A percentile compares a stretch with the other conserved stretches of the same genome.
phyloP scores from a whole-genome alignment of 2,797 vertebrate species.

The Aldrovandia affinis region DNA sequence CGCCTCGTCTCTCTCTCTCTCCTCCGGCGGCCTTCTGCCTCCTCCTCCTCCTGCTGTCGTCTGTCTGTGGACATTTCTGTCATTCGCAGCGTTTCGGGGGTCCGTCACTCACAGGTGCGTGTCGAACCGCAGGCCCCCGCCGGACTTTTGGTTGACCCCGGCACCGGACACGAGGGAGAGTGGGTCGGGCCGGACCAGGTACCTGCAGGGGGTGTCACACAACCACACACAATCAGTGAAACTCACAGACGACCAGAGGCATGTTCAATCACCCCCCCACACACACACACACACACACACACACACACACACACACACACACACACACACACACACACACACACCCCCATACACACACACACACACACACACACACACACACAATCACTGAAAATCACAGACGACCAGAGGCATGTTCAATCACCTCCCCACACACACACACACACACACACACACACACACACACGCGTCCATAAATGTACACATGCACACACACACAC shows the following conservation, averaged over 20 bases:
- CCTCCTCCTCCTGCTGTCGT: slow-evolving; percentile 26
- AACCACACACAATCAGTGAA: not conserved
- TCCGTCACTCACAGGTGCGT: slow-evolving; percentile 74
- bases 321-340: not conserved
- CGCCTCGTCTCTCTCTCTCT: slow-evolving; percentile 32
- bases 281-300: not conserved
- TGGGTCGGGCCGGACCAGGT: slow-evolving; percentile 82
- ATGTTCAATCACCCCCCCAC: no score
- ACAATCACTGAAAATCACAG: no score
- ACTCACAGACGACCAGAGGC: not conserved
- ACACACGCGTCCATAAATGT: no score
- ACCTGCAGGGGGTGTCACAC: slow-evolving; percentile 59
- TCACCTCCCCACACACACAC: no score
- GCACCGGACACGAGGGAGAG: slow-evolving; percentile 78
- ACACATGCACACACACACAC: no score
- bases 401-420: no score
- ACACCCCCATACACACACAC: not conserved
- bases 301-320: not conserved
- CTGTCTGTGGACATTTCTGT: slow-evolving; percentile 13
- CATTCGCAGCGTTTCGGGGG: not conserved
- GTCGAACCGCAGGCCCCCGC: slow-evolving; percentile 72
- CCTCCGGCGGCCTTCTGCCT: slow-evolving; percentile 1
- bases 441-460: no score
- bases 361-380: not conserved
- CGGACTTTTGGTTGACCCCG: slow-evolving; percentile 71